Evolutionary conservation across 2,888 invertebrate genomes (phyloP).

Genomic region (Drosophila hawaiiensis): DNA sequence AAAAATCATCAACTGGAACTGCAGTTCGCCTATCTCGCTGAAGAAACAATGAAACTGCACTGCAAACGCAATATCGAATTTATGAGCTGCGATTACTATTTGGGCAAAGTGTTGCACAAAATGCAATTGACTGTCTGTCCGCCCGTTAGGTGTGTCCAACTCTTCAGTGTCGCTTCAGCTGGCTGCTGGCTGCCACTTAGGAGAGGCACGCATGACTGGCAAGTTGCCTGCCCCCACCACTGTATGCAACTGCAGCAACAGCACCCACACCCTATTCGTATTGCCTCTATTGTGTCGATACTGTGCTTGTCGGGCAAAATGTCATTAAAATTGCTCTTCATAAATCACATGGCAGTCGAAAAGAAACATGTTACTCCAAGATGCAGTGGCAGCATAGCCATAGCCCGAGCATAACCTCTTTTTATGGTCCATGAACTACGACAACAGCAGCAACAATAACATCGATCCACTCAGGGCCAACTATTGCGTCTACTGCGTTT

Average conservation of each 20-base stretch:
- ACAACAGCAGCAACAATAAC: conserved; percentile 19
- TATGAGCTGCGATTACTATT: conserved; percentile 63
- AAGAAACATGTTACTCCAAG: conserved; percentile 69
- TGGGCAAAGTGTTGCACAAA: conserved; percentile 55
- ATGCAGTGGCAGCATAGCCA: conserved; percentile 21
- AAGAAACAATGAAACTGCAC: conserved; percentile 12
- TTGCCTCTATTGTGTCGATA: conserved; percentile 64
- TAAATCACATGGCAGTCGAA: conserved; percentile 77
- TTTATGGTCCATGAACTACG: conserved; percentile 82
- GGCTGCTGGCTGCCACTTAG: conserved; percentile 40
- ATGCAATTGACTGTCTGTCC: conserved; percentile 24
- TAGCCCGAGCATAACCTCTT: conserved; percentile 80
- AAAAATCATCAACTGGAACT: conserved; percentile 36
- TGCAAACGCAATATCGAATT: conserved; percentile 46
- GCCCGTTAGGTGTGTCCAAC: conserved; percentile 54
- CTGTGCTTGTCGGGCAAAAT: conserved; percentile 72
- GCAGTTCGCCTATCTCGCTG: conserved; percentile 36
- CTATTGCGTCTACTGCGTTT: conserved; percentile 42
- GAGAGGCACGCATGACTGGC: conserved; percentile 63
- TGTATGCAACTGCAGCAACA: conserved; percentile 20
- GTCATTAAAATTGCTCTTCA: conserved; percentile 85
- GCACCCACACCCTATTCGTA: conserved; percentile 38
- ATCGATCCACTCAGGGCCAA: conserved; percentile 28
- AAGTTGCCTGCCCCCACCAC: conserved; percentile 35
- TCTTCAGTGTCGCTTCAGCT: conserved; percentile 33